phyloP scores from a whole-genome alignment of 2,888 invertebrate species.

The Cylloceria caligata region DNA sequence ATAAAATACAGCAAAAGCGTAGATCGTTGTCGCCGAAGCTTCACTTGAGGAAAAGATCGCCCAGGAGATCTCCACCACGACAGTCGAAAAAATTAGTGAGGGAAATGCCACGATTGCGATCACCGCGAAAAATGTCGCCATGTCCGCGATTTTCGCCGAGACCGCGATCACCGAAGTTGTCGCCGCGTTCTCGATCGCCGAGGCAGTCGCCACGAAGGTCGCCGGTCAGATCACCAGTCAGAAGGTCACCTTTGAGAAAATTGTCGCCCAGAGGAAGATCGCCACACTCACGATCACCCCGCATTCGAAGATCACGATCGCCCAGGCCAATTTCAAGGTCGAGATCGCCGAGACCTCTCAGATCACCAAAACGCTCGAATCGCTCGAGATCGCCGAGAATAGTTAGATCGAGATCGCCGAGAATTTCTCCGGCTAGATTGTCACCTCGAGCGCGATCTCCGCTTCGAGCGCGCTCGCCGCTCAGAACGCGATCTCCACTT shows the following conservation, averaged over 20 bases:
- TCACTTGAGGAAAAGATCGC: conserved; percentile 74
- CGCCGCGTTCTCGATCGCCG: conserved; percentile 68
- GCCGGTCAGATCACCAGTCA: conserved; percentile 76
- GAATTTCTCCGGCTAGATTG: conserved; percentile 70
- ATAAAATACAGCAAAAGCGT: conserved; percentile 72
- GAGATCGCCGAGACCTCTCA: conserved; percentile 67
- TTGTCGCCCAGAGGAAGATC: conserved; percentile 74
- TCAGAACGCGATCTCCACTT: conserved; percentile 65
- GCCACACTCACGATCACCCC: conserved; percentile 75
- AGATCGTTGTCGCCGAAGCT: conserved; percentile 76
- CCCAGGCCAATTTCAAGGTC: conserved; percentile 70
- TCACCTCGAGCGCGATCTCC: conserved; percentile 69
- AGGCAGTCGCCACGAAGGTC: conserved; percentile 74
- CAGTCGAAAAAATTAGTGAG: conserved; percentile 71
- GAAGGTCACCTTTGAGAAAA: conserved; percentile 73
- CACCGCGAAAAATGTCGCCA: conserved; percentile 68
- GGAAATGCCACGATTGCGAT: conserved; percentile 53
- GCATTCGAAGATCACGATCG: conserved; percentile 73
- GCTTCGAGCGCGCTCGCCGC: conserved; percentile 31
- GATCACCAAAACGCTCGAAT: conserved; percentile 72
- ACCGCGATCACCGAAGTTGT: conserved; percentile 80
- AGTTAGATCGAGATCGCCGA: conserved; percentile 57
- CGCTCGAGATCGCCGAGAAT: conserved; percentile 55
- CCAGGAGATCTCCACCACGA: conserved; percentile 68
- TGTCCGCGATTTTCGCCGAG: conserved; percentile 75